Percentiles rank a stretch among this genome's conserved stretches.
phyloP scores from a whole-genome alignment of 2,113 vertebrate species.

The Sphaerodactylus townsendi region DNA sequence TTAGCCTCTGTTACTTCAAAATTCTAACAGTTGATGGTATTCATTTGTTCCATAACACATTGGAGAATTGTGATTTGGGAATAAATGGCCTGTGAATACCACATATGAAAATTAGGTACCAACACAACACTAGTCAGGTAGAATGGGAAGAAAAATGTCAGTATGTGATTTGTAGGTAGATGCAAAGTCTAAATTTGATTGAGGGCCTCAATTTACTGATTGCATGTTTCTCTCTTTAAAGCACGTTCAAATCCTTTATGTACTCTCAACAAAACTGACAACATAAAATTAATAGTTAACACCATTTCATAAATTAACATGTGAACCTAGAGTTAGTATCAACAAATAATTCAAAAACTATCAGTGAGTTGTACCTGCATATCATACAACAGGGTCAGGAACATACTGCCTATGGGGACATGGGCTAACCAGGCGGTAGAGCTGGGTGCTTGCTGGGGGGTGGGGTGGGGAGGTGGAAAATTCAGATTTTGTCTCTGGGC shows the following conservation, averaged over 20 bases:
- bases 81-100: not conserved
- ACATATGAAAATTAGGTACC: not conserved
- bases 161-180: not conserved
- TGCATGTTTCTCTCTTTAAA: not conserved
- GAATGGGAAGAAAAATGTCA: not conserved
- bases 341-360: not conserved
- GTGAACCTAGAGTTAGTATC: not conserved
- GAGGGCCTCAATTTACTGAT: constrained; percentile 27
- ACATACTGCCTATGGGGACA: no score
- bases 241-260: not conserved
- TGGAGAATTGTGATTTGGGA: not conserved
- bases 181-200: constrained; percentile 30
- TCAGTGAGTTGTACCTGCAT: not conserved
- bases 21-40: not conserved
- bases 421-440: no score
- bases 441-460: no score
- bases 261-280: not conserved
- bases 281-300: not conserved
- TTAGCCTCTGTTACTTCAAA: not conserved
- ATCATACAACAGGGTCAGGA: no score
- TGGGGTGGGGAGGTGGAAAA: no score
- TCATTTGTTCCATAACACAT: not conserved
- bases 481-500: no score
- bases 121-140: not conserved
- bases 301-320: not conserved